These are phyloP conservation scores for Heptranchias perlo DNA, from an alignment of 2,113 vertebrate species.

Conservation along the genomic window DNA sequence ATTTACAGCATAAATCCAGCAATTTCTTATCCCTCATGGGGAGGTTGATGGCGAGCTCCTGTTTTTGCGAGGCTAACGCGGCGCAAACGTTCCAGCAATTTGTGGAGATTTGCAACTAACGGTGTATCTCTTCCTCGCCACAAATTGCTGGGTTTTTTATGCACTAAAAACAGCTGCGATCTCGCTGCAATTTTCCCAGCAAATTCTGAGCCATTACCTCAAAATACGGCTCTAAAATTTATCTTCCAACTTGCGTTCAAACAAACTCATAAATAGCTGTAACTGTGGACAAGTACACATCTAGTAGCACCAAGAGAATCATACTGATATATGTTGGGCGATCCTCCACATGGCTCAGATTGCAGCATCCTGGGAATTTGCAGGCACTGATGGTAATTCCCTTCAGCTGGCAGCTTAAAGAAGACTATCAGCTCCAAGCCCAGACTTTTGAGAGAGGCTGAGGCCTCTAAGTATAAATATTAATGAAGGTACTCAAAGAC, in stretches of 20 bases:
- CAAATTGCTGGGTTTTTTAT: too few relatives aligned
- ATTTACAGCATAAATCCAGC: too few relatives aligned
- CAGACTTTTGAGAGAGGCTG: neutral
- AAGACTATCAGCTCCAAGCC: neutral
- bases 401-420: neutral
- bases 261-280: neutral
- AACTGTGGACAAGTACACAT: neutral
- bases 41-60: too few relatives aligned
- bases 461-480: neutral
- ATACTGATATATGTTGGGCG: neutral
- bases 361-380: neutral
- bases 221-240: neutral
- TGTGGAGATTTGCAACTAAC: too few relatives aligned
- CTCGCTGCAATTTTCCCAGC: too few relatives aligned
- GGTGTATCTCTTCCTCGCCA: too few relatives aligned
- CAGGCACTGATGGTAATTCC: neutral
- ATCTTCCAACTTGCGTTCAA: neutral
- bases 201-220: too few relatives aligned
- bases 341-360: neutral
- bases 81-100: too few relatives aligned
- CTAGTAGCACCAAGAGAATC: neutral
- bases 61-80: too few relatives aligned
- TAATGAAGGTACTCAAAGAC: neutral
- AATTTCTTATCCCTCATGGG: too few relatives aligned
- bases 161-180: too few relatives aligned